Base-by-base conservation (phyloP, 2,797 vertebrate genomes). In the Limnodromus scolopaceus region DNA sequence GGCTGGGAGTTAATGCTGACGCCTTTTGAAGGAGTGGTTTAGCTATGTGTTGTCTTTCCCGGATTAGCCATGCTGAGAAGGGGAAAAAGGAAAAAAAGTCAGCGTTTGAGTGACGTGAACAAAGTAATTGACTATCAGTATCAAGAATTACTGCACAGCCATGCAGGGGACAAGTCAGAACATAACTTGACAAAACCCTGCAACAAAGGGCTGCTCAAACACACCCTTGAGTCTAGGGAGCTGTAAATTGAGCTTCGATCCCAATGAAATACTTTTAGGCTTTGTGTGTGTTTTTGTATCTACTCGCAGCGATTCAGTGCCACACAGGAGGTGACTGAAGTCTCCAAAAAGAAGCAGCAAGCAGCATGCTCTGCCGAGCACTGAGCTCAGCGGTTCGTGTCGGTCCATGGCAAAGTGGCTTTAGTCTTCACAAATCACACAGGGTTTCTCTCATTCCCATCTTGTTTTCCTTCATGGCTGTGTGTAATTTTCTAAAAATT, bases 61-160 rank as follows among this genome's bases (percentile, higher is more conserved):
- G 12, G 94, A 90, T 95, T 91, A 96, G 82, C 64, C 1, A 14
- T 3, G 3, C 74, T 75, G 66, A 86, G 74, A 63, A 51, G 60
- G 64, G 53, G 43, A 34, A 49, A 72, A 41, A 74, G 7, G 51
- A 36, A 23, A 36, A 61, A 32, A 34, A 51, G 17, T 68, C 36
- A 2, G 78, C 36, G 74, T 78, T 92, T 87, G 92, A 96, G 72
- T 82, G 92, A 94, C 34, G 54, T 90, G 96, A 96, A 86, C 79
- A 65, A 94, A 93, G 77, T 93, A 90, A 89, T 93, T 97, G 93
- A 94, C 92, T 93, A 85, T 96, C 89, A 58, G 92, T 92, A 81
- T 95, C 85, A 84, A 54, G 89, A 93, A 77, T 85, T 93, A 66
- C 79, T 93, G 75, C 92, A 92, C 87, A 94, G 23, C 85, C 76